Evolutionary conservation across 2,888 invertebrate species (phyloP), one percentile per base, ranked within the genome.

Genomic region (Podabrus alpinus): DNA sequence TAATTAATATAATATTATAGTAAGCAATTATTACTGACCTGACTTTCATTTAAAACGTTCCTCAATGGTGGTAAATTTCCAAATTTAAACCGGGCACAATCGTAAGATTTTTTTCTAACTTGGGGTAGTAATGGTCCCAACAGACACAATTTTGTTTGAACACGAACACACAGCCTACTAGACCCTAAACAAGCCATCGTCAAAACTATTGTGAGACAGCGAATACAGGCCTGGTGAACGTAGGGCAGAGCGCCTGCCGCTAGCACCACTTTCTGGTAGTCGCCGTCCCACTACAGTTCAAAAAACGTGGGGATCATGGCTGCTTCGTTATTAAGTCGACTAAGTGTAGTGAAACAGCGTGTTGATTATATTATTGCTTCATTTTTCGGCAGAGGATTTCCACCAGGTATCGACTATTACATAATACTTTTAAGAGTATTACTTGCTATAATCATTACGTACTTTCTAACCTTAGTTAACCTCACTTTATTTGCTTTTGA

Each of bases 111-210:
- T 88, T 91, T 91, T 86, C 91, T 90, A 89, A 91, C 87, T 85
- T 89, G 88, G 84, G 87, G 90, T 29, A 29, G 29, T 88, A 89
- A 91, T 88, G 91, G 91, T 90, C 92, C 91, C 88, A 93, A 92
- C 91, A 93, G 93, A 91, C 93, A 94, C 92, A 94, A 89, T 91
- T 93, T 93, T 90, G 93, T 93, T 87, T 91, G 91, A 88, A 93
- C 92, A 89, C 93, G 93, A 90, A 91, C 92, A 92, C 93, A 94
- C 89, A 94, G 91, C 91, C 93, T 92, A 91, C 92, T 92, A 90
- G 93, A 92, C 90, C 92, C 92, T 91, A 93, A 90, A 92, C 93
- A 93, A 92, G 94, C 94, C 94, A 94, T 94, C 91, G 92, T 91
- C 90, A 91, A 91, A 90, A 93, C 92, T 91, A 91, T 90, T 92